Evolutionary conservation across 2,113 vertebrate species (phyloP), one percentile per base, ranked within the genome.

Genomic region (Stegostoma tigrinum): DNA sequence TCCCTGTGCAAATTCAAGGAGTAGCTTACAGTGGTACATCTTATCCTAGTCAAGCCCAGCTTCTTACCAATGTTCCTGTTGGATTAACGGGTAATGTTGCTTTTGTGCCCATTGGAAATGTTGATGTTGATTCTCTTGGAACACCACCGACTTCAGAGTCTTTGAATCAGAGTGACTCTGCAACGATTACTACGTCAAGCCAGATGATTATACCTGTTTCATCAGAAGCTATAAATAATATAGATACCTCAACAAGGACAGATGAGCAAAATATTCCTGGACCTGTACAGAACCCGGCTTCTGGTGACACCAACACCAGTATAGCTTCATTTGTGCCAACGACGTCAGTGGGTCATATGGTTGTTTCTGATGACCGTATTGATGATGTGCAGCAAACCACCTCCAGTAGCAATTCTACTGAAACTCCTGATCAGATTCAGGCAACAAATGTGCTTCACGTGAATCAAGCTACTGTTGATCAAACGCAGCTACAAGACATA

Each of bases 81-180:
- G 99, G 99, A 96, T 97, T 99, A 97, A 98, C 99, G 15, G 99
- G 99, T 97, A 99, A 99, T 97, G 99, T 99, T 97, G 99, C 99
- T 96, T 99, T 99, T 98, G 98, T 99, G 97, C 99, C 99, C 97
- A 99, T 99, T 97, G 99, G 99, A 97, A 99, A 99, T 96, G 98
- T 99, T 96, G 99, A 99, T 98, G 97, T 99, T 98, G 99, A 99
- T 98, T 99, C 99, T 96, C 98, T 99, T 95, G 99, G 99, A 97
- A 98, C 99, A 96, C 98, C 98, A 94, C 98, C 99, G 97, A 97
- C 98, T 97, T 98, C 99, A 97, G 99, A 99, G 98, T 98, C 98
- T 97, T 99, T 99, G 98, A 99, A 99, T 96, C 99, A 98, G 95
- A 98, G 99, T 96, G 98, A 99, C 97, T 99, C 99, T 96, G 98